Percentiles rank a stretch among this genome's conserved stretches.
These are phyloP conservation scores for Cotesia congregata DNA, from an alignment of 2,888 invertebrate species.

Conservation along the genomic window DNA sequence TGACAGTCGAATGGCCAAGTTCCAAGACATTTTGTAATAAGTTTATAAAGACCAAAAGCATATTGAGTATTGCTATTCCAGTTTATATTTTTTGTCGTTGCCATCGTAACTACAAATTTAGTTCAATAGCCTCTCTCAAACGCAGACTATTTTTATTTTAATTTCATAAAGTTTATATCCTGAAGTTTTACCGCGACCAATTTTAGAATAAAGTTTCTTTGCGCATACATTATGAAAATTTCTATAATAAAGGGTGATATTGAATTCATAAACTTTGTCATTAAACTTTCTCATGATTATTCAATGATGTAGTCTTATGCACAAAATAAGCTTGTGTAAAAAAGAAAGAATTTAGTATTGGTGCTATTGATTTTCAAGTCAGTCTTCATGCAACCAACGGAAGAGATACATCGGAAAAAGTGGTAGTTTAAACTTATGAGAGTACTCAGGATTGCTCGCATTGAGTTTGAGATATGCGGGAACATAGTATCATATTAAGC, in stretches of 20 bases:
- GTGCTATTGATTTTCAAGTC: too few species aligned
- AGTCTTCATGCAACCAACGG: too few species aligned
- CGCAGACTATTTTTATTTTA: neutral
- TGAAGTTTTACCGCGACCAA: neutral
- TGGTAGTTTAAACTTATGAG: too few species aligned
- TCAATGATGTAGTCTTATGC: neutral
- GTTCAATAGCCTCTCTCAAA: neutral
- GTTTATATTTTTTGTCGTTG: neutral
- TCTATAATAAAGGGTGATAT: neutral
- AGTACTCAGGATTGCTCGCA: too few species aligned
- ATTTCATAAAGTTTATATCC: neutral
- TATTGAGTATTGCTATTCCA: conserved; percentile 37
- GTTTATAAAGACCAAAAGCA: conserved; percentile 41
- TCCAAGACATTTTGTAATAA: conserved; percentile 26
- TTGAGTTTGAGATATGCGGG: too few species aligned
- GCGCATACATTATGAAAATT: neutral
- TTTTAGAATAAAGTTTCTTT: neutral
- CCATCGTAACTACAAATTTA: neutral
- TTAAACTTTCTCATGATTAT: neutral
- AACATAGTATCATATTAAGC: too few species aligned
- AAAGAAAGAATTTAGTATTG: too few species aligned
- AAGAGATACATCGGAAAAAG: too few species aligned
- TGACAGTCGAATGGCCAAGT: conserved; percentile 37
- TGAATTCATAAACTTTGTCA: neutral
- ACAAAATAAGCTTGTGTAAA: too few species aligned